Percentiles rank a stretch among this genome's conserved stretches.
These are phyloP conservation scores for Girardinichthys multiradiatus DNA, from an alignment of 2,113 vertebrate genomes.

Conservation along the genomic window DNA sequence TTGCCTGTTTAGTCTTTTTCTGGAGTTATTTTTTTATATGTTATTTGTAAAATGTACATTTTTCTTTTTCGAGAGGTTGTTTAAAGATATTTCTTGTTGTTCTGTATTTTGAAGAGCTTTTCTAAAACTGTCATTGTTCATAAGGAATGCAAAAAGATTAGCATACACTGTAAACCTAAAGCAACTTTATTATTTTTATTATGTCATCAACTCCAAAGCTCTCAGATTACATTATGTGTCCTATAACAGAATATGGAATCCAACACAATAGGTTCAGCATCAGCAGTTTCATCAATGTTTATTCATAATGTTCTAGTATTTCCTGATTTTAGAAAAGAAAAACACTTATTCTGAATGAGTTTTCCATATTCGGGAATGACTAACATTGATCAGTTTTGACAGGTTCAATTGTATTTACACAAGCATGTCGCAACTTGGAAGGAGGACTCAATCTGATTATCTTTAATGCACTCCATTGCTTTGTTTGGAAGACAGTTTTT, in stretches of 20 bases:
- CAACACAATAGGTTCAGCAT: neutral
- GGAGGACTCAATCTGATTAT: neutral
- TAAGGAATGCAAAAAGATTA: neutral
- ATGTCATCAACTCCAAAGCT: neutral
- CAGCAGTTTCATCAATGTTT: constrained; percentile 1
- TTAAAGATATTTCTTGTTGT: neutral
- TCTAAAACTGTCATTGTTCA: neutral
- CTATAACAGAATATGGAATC: neutral
- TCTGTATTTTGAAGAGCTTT: neutral
- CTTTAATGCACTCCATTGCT: neutral
- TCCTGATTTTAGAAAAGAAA: neutral
- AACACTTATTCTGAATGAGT: neutral
- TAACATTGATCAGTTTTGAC: neutral
- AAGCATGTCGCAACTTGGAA: neutral
- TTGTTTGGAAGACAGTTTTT: neutral
- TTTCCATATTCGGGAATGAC: neutral
- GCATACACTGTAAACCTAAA: neutral
- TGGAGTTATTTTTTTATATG: no score
- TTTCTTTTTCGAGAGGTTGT: neutral
- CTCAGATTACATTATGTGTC: neutral
- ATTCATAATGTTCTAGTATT: neutral
- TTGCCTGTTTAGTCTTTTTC: no score
- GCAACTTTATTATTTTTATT: neutral
- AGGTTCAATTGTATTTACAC: neutral
- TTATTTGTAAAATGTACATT: no score